Evolutionary conservation across 2,113 vertebrate genomes (phyloP).

Genomic region (Pelusios castaneus): DNA sequence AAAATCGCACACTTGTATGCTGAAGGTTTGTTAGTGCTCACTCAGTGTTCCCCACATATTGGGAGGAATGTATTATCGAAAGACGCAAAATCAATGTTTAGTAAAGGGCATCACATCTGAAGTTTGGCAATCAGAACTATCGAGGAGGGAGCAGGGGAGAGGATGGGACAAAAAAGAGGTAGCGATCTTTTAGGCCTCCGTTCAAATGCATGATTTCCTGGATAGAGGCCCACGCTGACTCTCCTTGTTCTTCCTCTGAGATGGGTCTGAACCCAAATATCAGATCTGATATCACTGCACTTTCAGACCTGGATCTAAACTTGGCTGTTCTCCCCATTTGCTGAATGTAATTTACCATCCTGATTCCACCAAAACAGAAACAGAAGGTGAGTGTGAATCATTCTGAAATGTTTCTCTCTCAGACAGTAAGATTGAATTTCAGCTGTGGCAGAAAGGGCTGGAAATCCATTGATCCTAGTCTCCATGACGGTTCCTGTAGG

Average conservation of each 20-base stretch:
- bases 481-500: neutral
- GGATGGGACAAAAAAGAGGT: neutral
- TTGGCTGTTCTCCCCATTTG: neutral
- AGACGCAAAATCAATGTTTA: neutral
- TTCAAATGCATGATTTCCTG: neutral
- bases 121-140: neutral
- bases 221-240: neutral
- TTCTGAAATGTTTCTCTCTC: neutral
- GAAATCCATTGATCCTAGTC: neutral
- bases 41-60: neutral
- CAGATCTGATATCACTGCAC: neutral
- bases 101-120: neutral
- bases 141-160: neutral
- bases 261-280: neutral
- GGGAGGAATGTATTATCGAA: neutral
- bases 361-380: neutral
- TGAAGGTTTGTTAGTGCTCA: neutral
- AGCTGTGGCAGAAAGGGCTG: slow-evolving; percentile 21
- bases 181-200: neutral
- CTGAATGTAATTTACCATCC: neutral
- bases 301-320: neutral
- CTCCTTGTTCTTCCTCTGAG: neutral
- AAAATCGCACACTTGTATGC: neutral
- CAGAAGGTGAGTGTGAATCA: neutral
- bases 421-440: neutral